These are phyloP conservation scores for Andrena chrysosceles DNA, from an alignment of 2,888 invertebrate species.

Conservation along the genomic window DNA sequence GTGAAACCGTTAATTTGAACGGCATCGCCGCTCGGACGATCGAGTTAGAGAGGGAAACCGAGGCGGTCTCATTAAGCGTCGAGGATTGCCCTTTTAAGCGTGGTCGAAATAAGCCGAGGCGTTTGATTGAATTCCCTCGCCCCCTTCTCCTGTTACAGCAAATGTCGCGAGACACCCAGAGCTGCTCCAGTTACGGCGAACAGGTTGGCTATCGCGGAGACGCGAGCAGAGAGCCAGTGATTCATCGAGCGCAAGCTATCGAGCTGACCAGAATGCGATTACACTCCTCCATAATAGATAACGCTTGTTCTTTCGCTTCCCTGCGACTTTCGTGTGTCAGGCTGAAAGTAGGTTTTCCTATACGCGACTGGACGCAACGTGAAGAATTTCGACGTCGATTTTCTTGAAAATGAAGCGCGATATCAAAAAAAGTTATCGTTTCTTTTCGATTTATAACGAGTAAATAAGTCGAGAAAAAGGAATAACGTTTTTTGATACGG, in stretches of 20 bases:
- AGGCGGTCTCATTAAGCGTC: not conserved
- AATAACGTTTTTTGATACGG: too few species aligned
- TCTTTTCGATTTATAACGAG: too few species aligned
- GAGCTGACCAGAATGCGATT: slow-evolving; percentile 47
- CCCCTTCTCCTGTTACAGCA: slow-evolving; percentile 13
- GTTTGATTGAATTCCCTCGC: slow-evolving; percentile 38
- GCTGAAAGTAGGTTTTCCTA: not conserved
- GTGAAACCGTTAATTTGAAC: not conserved
- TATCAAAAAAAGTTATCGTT: too few species aligned
- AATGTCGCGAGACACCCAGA: slow-evolving; percentile 48
- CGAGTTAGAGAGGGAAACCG: not conserved
- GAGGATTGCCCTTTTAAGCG: slow-evolving; percentile 20
- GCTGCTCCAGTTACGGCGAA: slow-evolving; percentile 65
- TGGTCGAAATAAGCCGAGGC: slow-evolving; percentile 41
- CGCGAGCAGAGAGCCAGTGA: slow-evolving; percentile 52
- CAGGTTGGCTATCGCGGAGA: slow-evolving; percentile 48
- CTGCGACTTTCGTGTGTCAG: not conserved
- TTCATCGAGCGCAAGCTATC: slow-evolving; percentile 49
- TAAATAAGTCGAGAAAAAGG: too few species aligned
- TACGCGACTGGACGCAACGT: too few species aligned
- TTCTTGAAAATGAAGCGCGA: too few species aligned
- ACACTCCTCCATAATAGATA: slow-evolving; percentile 17
- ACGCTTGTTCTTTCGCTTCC: slow-evolving; percentile 25
- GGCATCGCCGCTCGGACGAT: not conserved
- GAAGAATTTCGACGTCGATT: too few species aligned